Percentiles rank a stretch among this genome's conserved stretches.
These are phyloP conservation scores for Limosa lapponica DNA, from an alignment of 2,797 vertebrate genomes.

Conservation along the genomic window DNA sequence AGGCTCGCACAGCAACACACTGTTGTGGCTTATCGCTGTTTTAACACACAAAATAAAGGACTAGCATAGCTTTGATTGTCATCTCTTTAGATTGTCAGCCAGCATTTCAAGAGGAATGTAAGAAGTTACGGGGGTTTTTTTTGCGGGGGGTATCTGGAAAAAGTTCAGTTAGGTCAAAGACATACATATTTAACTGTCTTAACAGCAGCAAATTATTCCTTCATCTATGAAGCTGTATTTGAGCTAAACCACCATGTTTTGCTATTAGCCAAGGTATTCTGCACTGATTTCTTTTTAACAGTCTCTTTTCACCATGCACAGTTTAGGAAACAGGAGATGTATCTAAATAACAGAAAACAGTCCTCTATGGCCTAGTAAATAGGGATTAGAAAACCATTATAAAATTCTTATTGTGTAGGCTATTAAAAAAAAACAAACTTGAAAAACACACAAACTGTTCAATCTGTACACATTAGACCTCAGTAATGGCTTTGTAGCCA, in stretches of 20 bases:
- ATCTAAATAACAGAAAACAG: conserved; percentile 71
- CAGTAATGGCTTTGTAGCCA: conserved; percentile 30
- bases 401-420: conserved; percentile 69
- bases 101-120: conserved; percentile 48
- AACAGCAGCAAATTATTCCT: conserved; percentile 43
- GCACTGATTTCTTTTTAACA: not conserved
- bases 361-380: conserved; percentile 64
- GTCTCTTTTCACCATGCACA: conserved; percentile 16
- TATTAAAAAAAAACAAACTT: conserved; percentile 36
- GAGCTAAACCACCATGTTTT: not conserved
- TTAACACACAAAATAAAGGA: not conserved
- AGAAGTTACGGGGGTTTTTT: not conserved
- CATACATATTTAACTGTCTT: not conserved
- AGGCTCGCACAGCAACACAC: not conserved
- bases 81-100: conserved; percentile 16
- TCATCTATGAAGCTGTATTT: conserved; percentile 23
- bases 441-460: conserved; percentile 41
- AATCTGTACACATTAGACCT: conserved; percentile 39
- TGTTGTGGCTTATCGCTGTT: not conserved
- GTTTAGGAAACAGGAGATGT: conserved; percentile 45
- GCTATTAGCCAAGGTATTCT: conserved; percentile 24
- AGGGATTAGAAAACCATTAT: conserved; percentile 71
- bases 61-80: conserved; percentile 15
- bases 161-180: not conserved
- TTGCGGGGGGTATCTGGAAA: not conserved